phyloP scores from a whole-genome alignment of 2,113 vertebrate species.

The Psettodes erumei region DNA sequence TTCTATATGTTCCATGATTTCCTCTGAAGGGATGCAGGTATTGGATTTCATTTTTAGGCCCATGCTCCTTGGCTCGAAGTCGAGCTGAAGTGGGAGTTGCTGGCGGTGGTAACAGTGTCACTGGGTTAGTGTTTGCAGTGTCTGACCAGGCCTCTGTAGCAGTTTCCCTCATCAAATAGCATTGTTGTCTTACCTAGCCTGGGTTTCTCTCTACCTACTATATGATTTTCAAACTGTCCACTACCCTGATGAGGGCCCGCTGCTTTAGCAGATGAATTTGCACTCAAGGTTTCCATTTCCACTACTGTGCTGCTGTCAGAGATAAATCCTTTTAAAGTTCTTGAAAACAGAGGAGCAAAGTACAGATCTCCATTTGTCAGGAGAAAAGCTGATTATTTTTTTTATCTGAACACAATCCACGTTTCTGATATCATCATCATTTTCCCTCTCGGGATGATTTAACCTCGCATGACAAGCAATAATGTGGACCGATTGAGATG shows the following conservation, averaged over 20 bases:
- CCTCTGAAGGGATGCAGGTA: conserved; percentile 2
- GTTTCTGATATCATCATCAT: neutral
- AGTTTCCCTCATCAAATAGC: conserved; percentile 14
- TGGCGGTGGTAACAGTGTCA: neutral
- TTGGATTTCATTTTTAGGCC: neutral
- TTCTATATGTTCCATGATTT: neutral
- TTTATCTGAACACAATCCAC: neutral
- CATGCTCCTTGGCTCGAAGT: too few species aligned
- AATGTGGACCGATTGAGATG: neutral
- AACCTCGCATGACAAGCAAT: neutral
- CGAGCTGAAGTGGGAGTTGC: conserved; percentile 12
- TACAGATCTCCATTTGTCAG: neutral
- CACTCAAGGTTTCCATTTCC: neutral
- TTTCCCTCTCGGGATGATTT: neutral
- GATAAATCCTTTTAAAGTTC: neutral
- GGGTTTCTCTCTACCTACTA: too few species aligned
- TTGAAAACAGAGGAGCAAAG: neutral
- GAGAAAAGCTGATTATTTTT: neutral
- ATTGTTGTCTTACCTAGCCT: neutral
- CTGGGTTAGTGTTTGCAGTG: neutral
- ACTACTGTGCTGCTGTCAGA: neutral
- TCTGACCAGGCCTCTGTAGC: neutral
- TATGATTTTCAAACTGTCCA: neutral
- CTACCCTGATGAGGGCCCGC: too few species aligned
- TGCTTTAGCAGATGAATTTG: too few species aligned